Conservation (phyloP, 2,113 vertebrate species). For the Solea senegalensis region DNA sequence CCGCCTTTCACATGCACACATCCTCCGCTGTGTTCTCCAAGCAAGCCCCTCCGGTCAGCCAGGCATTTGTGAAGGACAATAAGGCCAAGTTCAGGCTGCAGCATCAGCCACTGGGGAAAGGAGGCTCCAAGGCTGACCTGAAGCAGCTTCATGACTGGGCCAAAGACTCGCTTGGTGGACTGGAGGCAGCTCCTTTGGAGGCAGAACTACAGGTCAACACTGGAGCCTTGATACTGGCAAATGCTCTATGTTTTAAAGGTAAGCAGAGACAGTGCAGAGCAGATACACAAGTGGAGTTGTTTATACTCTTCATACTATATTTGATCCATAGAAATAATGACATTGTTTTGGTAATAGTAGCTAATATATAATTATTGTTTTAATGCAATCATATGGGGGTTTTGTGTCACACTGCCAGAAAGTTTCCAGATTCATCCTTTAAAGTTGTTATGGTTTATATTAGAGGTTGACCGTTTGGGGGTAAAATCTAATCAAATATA, state of each 20-base stretch:
- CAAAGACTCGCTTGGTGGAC: constrained; percentile 50
- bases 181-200: constrained; percentile 40
- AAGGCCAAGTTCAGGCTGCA: constrained; percentile 49
- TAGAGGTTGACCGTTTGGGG: no score
- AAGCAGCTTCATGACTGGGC: constrained; percentile 68
- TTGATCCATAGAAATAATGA: no score
- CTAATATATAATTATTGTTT: no score
- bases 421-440: no score
- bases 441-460: no score
- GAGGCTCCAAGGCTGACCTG: constrained; percentile 56
- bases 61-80: constrained; percentile 58
- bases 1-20: constrained; percentile 53
- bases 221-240: constrained; percentile 67
- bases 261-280: constrained; percentile 8
- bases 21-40: constrained; percentile 71
- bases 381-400: no score
- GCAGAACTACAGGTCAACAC: constrained; percentile 49
- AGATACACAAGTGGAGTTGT: not conserved
- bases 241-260: constrained; percentile 76
- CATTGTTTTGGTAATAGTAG: no score
- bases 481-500: no score
- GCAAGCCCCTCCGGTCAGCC: constrained; percentile 37
- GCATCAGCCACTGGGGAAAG: constrained; percentile 60
- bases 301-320: no score
- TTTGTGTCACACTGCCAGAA: no score